Percentiles rank a stretch among this genome's conserved stretches.
These are phyloP conservation scores for Anser brachyrhynchus DNA, from an alignment of 2,113 vertebrate genomes.

Conservation along the genomic window DNA sequence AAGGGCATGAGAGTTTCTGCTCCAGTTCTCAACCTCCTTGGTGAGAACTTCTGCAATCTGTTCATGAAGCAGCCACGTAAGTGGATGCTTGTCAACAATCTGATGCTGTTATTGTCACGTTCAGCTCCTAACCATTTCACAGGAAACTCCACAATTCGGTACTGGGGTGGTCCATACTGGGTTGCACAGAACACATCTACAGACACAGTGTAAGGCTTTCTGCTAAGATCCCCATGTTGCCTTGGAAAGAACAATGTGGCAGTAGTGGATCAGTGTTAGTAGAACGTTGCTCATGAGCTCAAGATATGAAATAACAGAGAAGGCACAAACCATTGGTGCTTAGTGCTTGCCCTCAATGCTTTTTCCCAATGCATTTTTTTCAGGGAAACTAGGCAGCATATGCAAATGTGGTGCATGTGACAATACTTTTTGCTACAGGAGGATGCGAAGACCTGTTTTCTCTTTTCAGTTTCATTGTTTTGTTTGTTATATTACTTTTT, in stretches of 20 bases:
- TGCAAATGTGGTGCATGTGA: not conserved
- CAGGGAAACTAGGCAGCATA: not conserved
- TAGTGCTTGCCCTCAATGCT: not conserved
- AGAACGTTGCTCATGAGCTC: not conserved
- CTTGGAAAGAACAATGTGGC: not conserved
- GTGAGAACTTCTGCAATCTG: slow-evolving; percentile 32
- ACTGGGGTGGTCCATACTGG: not conserved
- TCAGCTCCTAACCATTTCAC: not conserved
- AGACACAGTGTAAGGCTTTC: not conserved
- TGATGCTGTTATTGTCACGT: not conserved
- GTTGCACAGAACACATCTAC: fast-evolving
- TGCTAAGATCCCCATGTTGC: not conserved
- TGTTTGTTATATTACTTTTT: not conserved
- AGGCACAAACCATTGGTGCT: not conserved
- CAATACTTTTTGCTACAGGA: not conserved
- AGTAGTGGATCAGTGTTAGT: not conserved
- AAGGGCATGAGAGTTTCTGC: slow-evolving; percentile 16
- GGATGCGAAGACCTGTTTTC: not conserved
- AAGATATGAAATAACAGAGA: not conserved
- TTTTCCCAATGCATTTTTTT: not conserved
- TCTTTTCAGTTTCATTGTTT: not conserved
- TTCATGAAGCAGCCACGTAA: not conserved
- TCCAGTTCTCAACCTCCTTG: slow-evolving; percentile 1
- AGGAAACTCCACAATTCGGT: not conserved
- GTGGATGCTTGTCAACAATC: slow-evolving; percentile 28